These are phyloP conservation scores for Sinocyclocheilus grahami DNA, from an alignment of 2,113 vertebrate genomes.

Conservation along the genomic window DNA sequence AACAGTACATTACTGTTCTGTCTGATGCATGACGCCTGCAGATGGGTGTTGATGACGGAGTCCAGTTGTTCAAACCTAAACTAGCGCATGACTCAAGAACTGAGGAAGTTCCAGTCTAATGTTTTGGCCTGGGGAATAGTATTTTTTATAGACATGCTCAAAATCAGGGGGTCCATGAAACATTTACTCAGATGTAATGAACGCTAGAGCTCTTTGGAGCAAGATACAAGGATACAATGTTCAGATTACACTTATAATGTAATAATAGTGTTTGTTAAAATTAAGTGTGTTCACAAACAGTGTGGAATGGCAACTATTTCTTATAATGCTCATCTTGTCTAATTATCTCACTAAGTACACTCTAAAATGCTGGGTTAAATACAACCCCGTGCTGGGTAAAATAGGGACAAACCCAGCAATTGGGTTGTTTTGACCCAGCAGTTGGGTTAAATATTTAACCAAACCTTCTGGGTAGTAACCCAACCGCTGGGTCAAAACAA, in stretches of 20 bases:
- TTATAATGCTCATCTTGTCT: background rate
- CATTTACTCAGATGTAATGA: background rate
- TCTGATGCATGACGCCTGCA: conserved; percentile 62
- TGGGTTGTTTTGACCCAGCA: too few relatives aligned
- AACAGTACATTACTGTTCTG: conserved; percentile 55
- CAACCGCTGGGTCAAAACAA: too few relatives aligned
- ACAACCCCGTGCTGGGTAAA: too few relatives aligned
- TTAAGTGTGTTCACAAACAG: background rate
- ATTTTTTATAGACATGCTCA: background rate
- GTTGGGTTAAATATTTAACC: too few relatives aligned
- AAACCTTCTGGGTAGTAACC: too few relatives aligned
- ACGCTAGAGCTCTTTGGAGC: background rate
- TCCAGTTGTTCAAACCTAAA: conserved; percentile 69
- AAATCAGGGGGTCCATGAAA: conserved; percentile 10
- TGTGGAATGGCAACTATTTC: background rate
- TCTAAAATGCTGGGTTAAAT: too few relatives aligned
- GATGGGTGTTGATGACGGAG: conserved; percentile 62
- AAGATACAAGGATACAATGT: background rate
- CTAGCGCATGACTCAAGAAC: background rate
- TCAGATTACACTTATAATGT: background rate
- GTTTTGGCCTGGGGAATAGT: background rate
- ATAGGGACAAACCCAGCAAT: too few relatives aligned
- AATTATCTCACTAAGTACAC: background rate
- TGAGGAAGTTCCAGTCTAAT: background rate
- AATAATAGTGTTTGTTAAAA: background rate